Evolutionary conservation across 2,888 invertebrate species (phyloP), one percentile per base, ranked within the genome.

Genomic region (Dioctria linearis): DNA sequence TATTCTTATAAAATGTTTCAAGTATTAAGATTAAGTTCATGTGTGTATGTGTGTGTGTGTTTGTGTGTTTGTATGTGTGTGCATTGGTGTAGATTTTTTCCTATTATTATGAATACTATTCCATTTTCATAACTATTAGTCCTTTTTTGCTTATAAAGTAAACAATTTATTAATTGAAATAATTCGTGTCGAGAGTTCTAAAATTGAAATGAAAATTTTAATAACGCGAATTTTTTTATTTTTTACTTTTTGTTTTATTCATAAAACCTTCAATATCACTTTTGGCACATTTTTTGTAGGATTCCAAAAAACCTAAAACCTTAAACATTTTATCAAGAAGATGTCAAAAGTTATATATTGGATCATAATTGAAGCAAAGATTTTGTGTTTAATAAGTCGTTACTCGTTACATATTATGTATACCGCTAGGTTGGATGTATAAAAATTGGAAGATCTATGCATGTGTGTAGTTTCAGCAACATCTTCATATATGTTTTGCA

Each of bases 261-360:
- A 37, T 61, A 61, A 11, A 63, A 39, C 37, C 42, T 63, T 76
- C 39, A 76, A 39, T 75, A 75, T 76, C 76, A 76, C 76, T 43
- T 76, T 76, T 76, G 76, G 76, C 76, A 76, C 76, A 76, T 57
- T 59, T 43, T 73, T 71, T 71, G 11, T 73, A 57, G 51, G 37
- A 11, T 69, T 6, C 51, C 5, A 54, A 54, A 11, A 11, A 54
- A 11, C 25, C 25, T 25, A 25, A 25, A 25, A 25, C 25, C 25
- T 25, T 25, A 25, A 25, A 25, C 25, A 25, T 25, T 25, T 25
- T 25, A 25, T 25, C 25, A 25, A 25, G 25, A 25, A 25, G 25
- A 25, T 25, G 25, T 25, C 25, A 25, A 25, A 0, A 25, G 25
- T 25, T 0, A 1, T 25, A 1, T 1, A 25, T 25, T 25, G 25